These are phyloP conservation scores for Herpetotheres cachinnans DNA, from an alignment of 2,113 vertebrate species.

Conservation along the genomic window DNA sequence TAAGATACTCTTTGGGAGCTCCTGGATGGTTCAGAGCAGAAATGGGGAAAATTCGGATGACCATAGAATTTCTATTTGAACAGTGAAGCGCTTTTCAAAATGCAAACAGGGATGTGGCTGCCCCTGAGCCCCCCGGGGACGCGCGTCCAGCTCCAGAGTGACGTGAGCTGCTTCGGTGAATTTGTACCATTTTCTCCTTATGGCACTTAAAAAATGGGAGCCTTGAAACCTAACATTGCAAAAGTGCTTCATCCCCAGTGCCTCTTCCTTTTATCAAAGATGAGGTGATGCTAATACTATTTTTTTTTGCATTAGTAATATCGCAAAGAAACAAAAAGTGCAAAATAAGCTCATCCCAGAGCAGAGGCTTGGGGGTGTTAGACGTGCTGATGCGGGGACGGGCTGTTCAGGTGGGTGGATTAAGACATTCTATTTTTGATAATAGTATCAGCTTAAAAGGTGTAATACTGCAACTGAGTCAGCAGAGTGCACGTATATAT, in stretches of 20 bases:
- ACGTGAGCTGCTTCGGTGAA: no score
- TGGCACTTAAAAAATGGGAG: background rate
- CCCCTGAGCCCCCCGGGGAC: background rate
- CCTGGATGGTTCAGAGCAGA: background rate
- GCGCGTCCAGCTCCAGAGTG: background rate
- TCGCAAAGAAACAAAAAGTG: background rate
- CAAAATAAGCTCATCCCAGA: background rate
- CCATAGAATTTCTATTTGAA: background rate
- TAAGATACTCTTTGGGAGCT: background rate
- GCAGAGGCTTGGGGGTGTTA: background rate
- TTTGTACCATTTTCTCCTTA: background rate
- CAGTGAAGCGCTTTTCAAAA: fast-evolving
- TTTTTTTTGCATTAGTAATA: background rate
- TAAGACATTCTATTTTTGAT: background rate
- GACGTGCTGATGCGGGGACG: background rate
- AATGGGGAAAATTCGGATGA: background rate
- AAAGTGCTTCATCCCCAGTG: background rate
- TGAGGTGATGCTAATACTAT: no score
- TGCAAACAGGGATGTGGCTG: background rate
- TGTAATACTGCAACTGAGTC: fast-evolving
- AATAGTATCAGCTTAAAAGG: background rate
- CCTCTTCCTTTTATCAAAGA: background rate
- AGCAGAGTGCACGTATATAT: fast-evolving
- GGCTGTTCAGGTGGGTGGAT: background rate
- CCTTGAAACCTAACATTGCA: fast-evolving